Evolutionary conservation across 2,797 vertebrate genomes (phyloP), one percentile per base, ranked within the genome.

Genomic region (Orestias chungarensis): DNA sequence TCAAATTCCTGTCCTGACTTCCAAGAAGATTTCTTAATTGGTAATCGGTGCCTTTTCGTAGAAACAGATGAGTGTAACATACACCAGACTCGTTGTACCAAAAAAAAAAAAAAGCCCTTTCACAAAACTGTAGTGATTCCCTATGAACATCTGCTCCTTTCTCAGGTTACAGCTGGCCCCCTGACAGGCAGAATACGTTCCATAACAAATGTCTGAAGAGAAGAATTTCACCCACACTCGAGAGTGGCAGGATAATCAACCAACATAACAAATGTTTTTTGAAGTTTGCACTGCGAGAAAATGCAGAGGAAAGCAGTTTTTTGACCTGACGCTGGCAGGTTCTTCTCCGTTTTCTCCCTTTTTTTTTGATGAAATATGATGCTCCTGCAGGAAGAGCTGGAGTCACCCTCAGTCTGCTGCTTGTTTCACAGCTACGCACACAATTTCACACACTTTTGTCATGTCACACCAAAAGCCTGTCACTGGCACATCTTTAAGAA

Each of bases 121-220:
- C 78, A 85, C 76, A 80, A 70, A 90, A 92, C 92, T 62, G 38
- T 42, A 62, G 23, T 25, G 59, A 64, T 64, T 92, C 93, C 92
- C 86, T 67, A 80, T 42, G 83, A 95, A 94, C 95, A 96, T 95
- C 95, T 96, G 94, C 92, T 87, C 87, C 70, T 79, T 88, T 91
- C 89, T 95, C 93, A 82, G 80, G 82, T 95, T 94, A 89, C 93
- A 88, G 81, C 46, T 38, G 50, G 70, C 86, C 75, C 85, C 75
- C 71, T 9, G 75, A 84, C 91, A 25, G 66, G 84, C 85, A 80
- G 91, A 91, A 86, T 81, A 82, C 81, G n/a, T 79, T 83, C 84
- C 81, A 83, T 91, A 80, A 82, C 86, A 91, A 92, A 91, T 79
- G 86, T 94, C 88, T 93, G 92, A 92, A 94, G 88, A 89, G 91